Evolutionary conservation across 2,888 invertebrate genomes (phyloP).

Genomic region (Dugesia japonica): DNA sequence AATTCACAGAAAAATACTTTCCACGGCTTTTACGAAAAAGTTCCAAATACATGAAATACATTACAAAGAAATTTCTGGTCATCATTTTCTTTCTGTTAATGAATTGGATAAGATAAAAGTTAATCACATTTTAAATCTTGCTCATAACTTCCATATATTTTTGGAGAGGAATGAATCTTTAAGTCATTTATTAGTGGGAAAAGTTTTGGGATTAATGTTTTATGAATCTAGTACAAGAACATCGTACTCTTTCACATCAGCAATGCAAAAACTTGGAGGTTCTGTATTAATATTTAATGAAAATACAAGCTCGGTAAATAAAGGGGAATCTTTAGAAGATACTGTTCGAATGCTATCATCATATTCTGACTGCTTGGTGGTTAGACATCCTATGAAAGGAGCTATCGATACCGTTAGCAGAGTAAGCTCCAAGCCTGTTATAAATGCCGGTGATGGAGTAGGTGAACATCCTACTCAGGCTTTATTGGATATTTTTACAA

Average conservation of each 20-base stretch:
- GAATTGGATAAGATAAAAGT: not conserved
- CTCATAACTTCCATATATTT: slow-evolving; percentile 1
- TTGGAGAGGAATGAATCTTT: slow-evolving; percentile 34
- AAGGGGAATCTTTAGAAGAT: slow-evolving; percentile 78
- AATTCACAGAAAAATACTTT: no score
- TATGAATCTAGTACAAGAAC: slow-evolving; percentile 95
- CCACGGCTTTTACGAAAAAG: not conserved
- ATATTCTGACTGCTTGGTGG: slow-evolving; percentile 77
- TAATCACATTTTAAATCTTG: not conserved
- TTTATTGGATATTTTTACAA: slow-evolving; percentile 84
- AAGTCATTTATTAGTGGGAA: slow-evolving; percentile 54
- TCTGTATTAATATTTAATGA: slow-evolving; percentile 75
- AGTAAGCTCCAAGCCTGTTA: slow-evolving; percentile 71
- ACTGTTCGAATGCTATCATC: slow-evolving; percentile 47
- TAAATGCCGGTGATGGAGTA: slow-evolving; percentile 86
- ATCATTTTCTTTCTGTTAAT: not conserved
- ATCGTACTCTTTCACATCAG: slow-evolving; percentile 80
- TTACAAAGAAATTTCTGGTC: not conserved
- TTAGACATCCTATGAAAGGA: slow-evolving; percentile 79
- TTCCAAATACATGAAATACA: not conserved
- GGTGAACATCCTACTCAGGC: slow-evolving; percentile 71
- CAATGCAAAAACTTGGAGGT: slow-evolving; percentile 88
- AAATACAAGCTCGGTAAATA: slow-evolving; percentile 74
- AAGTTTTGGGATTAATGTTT: slow-evolving; percentile 84
- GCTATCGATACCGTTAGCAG: slow-evolving; percentile 73